These are phyloP conservation scores for Isurus oxyrinchus DNA, from an alignment of 2,113 vertebrate species.

Conservation along the genomic window DNA sequence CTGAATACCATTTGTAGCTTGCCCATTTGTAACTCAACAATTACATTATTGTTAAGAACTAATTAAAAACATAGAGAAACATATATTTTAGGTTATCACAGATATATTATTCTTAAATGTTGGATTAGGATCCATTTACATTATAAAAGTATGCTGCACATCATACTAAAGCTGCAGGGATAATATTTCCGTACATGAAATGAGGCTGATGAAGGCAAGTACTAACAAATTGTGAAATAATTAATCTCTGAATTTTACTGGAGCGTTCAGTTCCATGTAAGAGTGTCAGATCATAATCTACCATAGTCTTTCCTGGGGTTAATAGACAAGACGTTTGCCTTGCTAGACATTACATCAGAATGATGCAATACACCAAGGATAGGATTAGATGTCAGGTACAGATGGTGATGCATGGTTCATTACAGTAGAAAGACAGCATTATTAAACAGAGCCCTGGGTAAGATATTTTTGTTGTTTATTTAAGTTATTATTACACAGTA, in stretches of 20 bases:
- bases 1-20: not conserved
- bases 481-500: slow-evolving; percentile 3
- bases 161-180: slow-evolving; percentile 50
- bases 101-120: not conserved
- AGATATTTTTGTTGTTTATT: not conserved
- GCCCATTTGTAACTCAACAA: not conserved
- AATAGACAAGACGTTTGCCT: slow-evolving; percentile 61
- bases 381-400: slow-evolving; percentile 62
- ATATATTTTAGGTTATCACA: not conserved
- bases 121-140: not conserved
- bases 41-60: not conserved
- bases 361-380: slow-evolving; percentile 77
- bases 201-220: no score
- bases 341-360: slow-evolving; percentile 86
- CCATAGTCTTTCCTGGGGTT: slow-evolving; percentile 58
- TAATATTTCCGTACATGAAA: slow-evolving; percentile 43
- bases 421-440: slow-evolving; percentile 9
- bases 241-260: slow-evolving; percentile 55
- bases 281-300: slow-evolving; percentile 45
- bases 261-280: slow-evolving; percentile 55
- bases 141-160: not conserved
- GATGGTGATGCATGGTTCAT: slow-evolving; percentile 48
- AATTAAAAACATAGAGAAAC: not conserved
- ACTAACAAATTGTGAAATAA: not conserved
- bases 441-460: slow-evolving; percentile 21